These are phyloP conservation scores for Alviniconcha strummeri DNA, from an alignment of 2,888 invertebrate genomes.

Conservation along the genomic window DNA sequence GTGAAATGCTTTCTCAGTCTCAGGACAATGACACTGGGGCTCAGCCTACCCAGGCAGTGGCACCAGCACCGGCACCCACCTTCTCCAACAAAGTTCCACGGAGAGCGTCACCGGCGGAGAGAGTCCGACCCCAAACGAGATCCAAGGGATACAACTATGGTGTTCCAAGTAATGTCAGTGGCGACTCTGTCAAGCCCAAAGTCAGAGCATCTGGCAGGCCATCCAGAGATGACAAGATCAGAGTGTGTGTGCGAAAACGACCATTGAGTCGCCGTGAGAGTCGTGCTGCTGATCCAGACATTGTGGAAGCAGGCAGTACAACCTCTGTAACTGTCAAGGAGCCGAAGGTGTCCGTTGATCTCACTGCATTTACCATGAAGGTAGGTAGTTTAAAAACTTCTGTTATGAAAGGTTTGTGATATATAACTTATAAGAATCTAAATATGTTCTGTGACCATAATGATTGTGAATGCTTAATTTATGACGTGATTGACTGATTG, in stretches of 20 bases:
- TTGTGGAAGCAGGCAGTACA: slow-evolving; percentile 58
- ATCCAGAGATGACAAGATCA: slow-evolving; percentile 56
- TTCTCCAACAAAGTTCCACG: slow-evolving; percentile 27
- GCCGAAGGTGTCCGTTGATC: slow-evolving; percentile 68
- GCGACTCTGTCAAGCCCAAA: background rate
- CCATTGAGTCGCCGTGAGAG: slow-evolving; percentile 65
- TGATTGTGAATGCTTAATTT: too few relatives aligned
- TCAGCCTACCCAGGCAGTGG: background rate
- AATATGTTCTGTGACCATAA: too few relatives aligned
- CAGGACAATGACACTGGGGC: slow-evolving; percentile 14
- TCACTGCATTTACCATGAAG: slow-evolving; percentile 69
- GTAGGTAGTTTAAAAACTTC: slow-evolving; percentile 45
- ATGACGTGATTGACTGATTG: too few relatives aligned
- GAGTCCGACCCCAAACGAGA: slow-evolving; percentile 51
- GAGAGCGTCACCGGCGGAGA: slow-evolving; percentile 51
- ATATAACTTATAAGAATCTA: background rate
- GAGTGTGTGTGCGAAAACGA: slow-evolving; percentile 70
- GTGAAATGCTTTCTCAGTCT: slow-evolving; percentile 40
- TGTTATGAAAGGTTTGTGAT: background rate
- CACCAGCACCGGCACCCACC: background rate
- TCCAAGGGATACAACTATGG: slow-evolving; percentile 70
- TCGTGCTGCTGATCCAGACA: slow-evolving; percentile 62
- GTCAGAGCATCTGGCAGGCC: slow-evolving; percentile 26
- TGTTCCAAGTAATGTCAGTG: slow-evolving; percentile 50
- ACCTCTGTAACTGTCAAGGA: slow-evolving; percentile 67